Evolutionary conservation across 2,797 vertebrate species (phyloP).

Genomic region (Iguana delicatissima): DNA sequence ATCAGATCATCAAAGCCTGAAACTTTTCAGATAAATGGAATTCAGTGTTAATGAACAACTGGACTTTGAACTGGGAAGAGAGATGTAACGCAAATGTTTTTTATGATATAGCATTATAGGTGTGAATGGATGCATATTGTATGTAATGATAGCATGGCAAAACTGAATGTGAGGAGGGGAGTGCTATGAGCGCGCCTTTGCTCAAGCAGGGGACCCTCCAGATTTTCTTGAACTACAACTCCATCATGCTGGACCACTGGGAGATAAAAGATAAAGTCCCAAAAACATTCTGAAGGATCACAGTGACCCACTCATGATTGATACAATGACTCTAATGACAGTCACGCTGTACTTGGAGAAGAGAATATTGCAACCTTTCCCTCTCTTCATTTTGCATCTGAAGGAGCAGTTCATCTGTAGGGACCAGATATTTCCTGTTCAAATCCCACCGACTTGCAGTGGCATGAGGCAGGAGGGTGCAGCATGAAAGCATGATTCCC

Average conservation of each 20-base stretch:
- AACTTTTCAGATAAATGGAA: neutral
- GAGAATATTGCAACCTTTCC: neutral
- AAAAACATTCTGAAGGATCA: no score
- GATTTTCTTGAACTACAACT: neutral
- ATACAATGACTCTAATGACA: no score
- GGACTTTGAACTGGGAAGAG: neutral
- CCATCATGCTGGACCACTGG: neutral
- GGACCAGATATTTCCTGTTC: neutral
- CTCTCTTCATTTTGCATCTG: neutral
- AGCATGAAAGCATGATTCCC: no score
- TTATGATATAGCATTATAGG: neutral
- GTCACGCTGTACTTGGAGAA: no score
- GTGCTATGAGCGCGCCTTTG: neutral
- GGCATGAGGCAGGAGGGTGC: no score
- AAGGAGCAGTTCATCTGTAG: neutral
- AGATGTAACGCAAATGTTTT: neutral
- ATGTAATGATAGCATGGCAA: neutral
- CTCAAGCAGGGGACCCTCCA: neutral
- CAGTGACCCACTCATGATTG: no score
- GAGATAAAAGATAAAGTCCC: no score
- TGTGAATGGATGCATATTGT: neutral
- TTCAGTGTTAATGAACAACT: neutral
- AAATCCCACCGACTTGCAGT: neutral
- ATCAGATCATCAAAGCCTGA: neutral
- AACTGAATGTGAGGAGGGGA: neutral